Base-by-base conservation (phyloP, 2,113 vertebrate genomes). In the Hylia prasina region DNA sequence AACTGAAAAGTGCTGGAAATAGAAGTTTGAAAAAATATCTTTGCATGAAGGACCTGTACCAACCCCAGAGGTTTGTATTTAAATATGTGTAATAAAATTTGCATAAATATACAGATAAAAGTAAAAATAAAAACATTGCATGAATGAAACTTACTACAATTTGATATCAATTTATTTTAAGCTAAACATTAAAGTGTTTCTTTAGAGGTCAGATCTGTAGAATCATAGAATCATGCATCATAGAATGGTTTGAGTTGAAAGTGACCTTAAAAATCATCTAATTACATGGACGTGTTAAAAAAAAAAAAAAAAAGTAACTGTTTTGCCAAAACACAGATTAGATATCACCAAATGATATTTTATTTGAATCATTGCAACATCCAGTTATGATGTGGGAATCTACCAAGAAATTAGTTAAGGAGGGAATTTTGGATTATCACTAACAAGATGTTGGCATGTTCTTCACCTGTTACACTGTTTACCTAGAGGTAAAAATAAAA, bases 221-320 rank as follows among this genome's bases (percentile, higher is more conserved):
- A 53, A 39, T 39, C 6, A 11, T 28, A 50, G 20, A 76, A 31
- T 44, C n/a, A 47, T n/a, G 3, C 12, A 54, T 56, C 22, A 37
- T 11, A n/a, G 28, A 71, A 66, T 61, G 2, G 2, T 47, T 79
- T 73, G 13, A 2, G 1, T 37, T 77, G 9, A 37, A 79, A 82
- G 2, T 3, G 13, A 35, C 5, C 4, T 48, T 42, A 61, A 73
- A 69, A 54, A 51, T 53, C 1, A 22, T 22, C 13, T 65, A 51
- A 9, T 33, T 50, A n/a, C 35, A 25, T 31, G 13, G 6, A 58
- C 9, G 24, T 13, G 1, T 20, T 9, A 11, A 14, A 10, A 33
- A 24, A 18, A 14, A 47, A 14, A 2, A 31, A 31, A 25, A 19
- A 48, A 14, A 1, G 13, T 4, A 28, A 2, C 3, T 58, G 22